Base-by-base conservation (phyloP, 2,888 invertebrate genomes). In the Pseudococcus longispinus region DNA sequence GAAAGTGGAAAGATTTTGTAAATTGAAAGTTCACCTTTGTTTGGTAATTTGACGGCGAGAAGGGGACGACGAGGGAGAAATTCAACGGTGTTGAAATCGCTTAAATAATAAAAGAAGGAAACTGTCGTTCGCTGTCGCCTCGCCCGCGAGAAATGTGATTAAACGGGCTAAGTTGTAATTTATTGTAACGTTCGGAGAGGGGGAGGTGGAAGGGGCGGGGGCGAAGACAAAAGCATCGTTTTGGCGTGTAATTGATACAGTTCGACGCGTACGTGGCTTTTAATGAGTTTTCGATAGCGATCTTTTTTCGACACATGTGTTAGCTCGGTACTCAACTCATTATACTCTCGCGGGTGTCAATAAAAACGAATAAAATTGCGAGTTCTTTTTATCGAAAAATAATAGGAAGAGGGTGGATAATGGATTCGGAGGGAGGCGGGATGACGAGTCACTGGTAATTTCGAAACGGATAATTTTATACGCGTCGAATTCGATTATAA, bases 1-100 rank as follows among this genome's bases (percentile, higher is more conserved):
- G 29, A 32, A 29, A 70, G 5, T 29, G 18, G 18, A 20, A 70
- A 70, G 70, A 70, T 70, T 70, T 29, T 18, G 9, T 11, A 29
- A 70, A 70, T 70, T 70, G 70, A 70, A 70, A 70, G 70, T 70
- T 70, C 70, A 29, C 70, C 70, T 70, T 70, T 20, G 32, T 70
- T 65, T 65, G 65, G 20, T 3, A 65, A 65, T 65, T 65, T 65
- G 26, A 20, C 26, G 15, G 15, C 26, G 37, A 9, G 37, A 37
- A 26, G 26, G 26, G 65, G 1, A 65, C 11, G 23, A 65, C 44
- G 51, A 20, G 26, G 2, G 26, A 23, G 26, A 70, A 70, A 70
- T 70, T 70, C 26, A 70, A 70, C 29, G 70, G 26, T n/a, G 23
- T 70, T 26, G 70, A 26, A 70, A 70, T 70, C 26, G 70, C 70